Evolutionary conservation across 2,113 vertebrate genomes (phyloP), one percentile per base, ranked within the genome.

Genomic region (Pelodiscus sinensis): DNA sequence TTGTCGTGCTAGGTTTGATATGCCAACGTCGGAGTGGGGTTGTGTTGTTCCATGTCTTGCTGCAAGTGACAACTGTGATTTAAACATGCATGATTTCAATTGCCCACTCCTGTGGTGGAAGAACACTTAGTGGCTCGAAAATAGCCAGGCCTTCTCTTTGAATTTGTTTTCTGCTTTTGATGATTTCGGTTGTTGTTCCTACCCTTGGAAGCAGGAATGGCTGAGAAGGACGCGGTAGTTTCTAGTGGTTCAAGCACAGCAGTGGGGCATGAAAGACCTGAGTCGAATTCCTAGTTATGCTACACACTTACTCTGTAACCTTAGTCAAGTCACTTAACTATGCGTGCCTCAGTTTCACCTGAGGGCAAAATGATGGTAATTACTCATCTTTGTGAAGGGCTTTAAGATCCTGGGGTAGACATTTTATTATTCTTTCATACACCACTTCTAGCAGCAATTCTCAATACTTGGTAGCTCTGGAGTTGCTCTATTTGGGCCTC

Each of bases 311-410:
- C 14, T 4, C 24, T 31, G 9, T 51, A 58, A 2, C 58, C 87
- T 58, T 0, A 19, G 86, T n/a, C 6, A 79, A 65, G 24, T 7
- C 25, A 0, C 6, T 3, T 1, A 2, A 38, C 2, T 44, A 10
- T 2, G 44, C 0, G 0, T 95, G 88, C 95, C 90, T 94, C 91
- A 82, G 73, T 92, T 96, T 95, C 86, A 50, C 10, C 1, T 62
- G 11, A 3, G 13, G 0, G 0, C 62, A 55, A 50, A 81, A 2
- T 14, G 10, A 12, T 21, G 14, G 7, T 29, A 27, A 0, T 58
- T 21, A 1, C n/a, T 71, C 78, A 27, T 4, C 35, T 50, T 35
- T 62, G 56, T 4, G 0, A 68, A 60, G 15, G 2, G 3, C 0
- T 4, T 73, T 84, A 52, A 73, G 24, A 7, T 19, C 44, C 35